Base-by-base conservation (phyloP, 1,140 invertebrate genomes). In the Coelopa frigida region DNA sequence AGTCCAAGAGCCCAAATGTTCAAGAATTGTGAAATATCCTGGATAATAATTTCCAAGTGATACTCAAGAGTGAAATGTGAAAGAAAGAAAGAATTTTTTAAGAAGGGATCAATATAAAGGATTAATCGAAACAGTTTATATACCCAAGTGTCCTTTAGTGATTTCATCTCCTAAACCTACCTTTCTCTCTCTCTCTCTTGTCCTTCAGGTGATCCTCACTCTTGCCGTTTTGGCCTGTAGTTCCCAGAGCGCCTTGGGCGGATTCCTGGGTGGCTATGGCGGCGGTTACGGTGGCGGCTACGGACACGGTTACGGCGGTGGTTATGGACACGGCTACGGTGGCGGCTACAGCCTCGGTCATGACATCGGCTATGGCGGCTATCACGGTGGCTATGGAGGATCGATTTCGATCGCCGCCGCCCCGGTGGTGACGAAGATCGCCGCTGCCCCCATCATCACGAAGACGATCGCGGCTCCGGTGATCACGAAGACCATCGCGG, bases 401-500 rank as follows among this genome's bases (percentile, higher is more conserved):
- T 33, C 57, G 54, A 2, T 22, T 57, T 10, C 39, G 17, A 40
- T 45, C 5, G 46, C 50, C 12, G 21, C 42, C 8, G 42, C 37
- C 11, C 56, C 56, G 21, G 55, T 58, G 23, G 49, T 57, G 24
- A 55, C 52, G 48, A 50, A 51, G 15, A 53, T 49, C 15, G 29
- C 21, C 3, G 36, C 24, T 11, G 35, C 59, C 1, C 61, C 61
- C 3, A 56, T 65, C 17, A 48, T 65, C 10, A 52, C 61, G 20
- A 65, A 65, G 44, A 65, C 61, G 7, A 65, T 65, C 23, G 21
- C 44, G 14, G 46, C 50, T 27, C 50, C 50, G 11, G 32, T 48
- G 27, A 61, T 66, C 18, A 62, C 61, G n/a, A 64, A 65, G 29
- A 60, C 43, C 17, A 44, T 49, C 18, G 33, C 39, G 11, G 39